phyloP scores from a whole-genome alignment of 1,140 invertebrate genomes.

The Eupristina koningsbergeri region DNA sequence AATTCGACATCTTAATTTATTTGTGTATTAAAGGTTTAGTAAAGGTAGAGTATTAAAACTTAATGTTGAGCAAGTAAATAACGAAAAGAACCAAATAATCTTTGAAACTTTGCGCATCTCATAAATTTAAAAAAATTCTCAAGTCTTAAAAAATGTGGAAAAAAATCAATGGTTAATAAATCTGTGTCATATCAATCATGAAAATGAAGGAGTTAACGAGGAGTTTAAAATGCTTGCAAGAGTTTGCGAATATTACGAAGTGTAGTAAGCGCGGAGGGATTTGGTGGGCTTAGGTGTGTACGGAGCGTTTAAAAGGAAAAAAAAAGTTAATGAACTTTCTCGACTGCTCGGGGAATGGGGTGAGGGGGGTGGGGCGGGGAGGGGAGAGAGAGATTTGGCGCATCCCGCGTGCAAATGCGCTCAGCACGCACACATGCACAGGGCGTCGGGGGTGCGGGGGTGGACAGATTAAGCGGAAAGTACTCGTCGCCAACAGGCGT shows the following conservation, averaged over 20 bases:
- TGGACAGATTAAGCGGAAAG: background rate
- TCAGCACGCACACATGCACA: background rate
- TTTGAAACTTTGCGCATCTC: no score
- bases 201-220: background rate
- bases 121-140: no score
- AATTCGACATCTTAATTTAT: no score
- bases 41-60: no score
- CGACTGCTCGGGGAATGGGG: background rate
- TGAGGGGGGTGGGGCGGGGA: no score
- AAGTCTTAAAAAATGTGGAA: no score
- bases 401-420: background rate
- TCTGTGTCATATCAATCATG: no score
- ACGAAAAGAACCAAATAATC: no score
- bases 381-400: background rate
- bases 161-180: no score
- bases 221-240: background rate
- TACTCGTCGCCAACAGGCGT: background rate
- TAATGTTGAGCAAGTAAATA: no score
- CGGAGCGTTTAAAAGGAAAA: background rate
- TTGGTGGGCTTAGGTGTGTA: background rate
- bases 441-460: background rate
- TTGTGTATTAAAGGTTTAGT: no score
- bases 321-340: slow-evolving; percentile 13
- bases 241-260: background rate
- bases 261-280: background rate